A percentile compares a stretch with the other conserved stretches of the same genome.
Conservation (phyloP, 2,113 vertebrate genomes). For the Craseonycteris thonglongyai region DNA sequence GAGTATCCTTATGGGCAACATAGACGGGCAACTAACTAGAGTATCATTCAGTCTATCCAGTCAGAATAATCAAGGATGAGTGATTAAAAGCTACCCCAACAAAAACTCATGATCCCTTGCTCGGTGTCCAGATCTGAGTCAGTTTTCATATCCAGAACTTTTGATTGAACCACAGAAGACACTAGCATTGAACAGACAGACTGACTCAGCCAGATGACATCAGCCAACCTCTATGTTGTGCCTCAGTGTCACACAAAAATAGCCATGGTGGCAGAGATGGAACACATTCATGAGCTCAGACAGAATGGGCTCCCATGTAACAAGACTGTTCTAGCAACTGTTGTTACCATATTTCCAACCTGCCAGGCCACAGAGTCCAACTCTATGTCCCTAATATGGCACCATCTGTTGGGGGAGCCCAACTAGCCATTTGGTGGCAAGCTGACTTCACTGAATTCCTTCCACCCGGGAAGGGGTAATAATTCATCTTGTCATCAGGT, state of each 20-base stretch:
- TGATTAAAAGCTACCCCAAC: background rate
- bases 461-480: background rate
- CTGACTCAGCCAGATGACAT: background rate
- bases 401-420: background rate
- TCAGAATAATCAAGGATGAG: background rate
- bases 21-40: background rate
- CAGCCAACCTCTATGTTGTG: background rate
- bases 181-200: background rate
- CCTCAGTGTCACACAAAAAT: background rate
- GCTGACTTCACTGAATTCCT: background rate
- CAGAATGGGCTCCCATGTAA: background rate
- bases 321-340: background rate
- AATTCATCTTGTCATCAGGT: conserved; percentile 10
- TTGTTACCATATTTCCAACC: background rate
- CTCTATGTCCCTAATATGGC: background rate
- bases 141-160: background rate
- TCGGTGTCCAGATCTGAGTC: background rate
- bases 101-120: background rate
- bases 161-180: background rate
- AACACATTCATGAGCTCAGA: background rate
- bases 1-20: background rate
- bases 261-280: background rate
- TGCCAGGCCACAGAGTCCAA: background rate
- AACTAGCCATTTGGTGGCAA: background rate
- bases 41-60: background rate